Evolutionary conservation across 2,888 invertebrate species (phyloP), one percentile per base, ranked within the genome.

Genomic region (Cheilosia urbana): DNA sequence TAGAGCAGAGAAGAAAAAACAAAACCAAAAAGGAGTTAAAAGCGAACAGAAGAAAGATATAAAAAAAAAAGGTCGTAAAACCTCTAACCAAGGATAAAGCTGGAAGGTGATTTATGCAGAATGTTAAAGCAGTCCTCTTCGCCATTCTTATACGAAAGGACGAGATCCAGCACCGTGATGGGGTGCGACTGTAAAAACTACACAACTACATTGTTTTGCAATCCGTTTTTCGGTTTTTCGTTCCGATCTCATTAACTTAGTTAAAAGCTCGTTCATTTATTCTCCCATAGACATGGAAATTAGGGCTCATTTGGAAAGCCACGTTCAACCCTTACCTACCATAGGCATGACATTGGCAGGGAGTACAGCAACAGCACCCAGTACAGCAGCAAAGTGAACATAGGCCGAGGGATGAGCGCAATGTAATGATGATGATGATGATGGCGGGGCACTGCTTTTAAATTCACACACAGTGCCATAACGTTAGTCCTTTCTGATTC

Each of bases 191-290:
- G 47, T 9, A 72, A 77, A 66, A 55, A 83, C 65, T 73, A 65
- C 13, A 73, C 71, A 75, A 80, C 69, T 80, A 75, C 71, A 84
- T 75, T 65, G 69, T 71, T 84, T 65, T 71, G 80, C 75, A 84
- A 84, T 80, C 84, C 84, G 79, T 84, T 84, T 57, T 84, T 79
- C 63, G 83, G 83, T 53, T 75, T 75, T 75, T 84, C 84, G 60
- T 84, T 84, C 79, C 84, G 79, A 84, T 84, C 80, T 84, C 84
- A 84, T 84, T 84, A 84, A 84, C 84, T 84, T 80, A 80, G 84
- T 84, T 84, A 84, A 84, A 84, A 80, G 75, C 75, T 79, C 80
- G 65, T 84, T 79, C 84, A 80, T 84, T 80, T 75, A 84, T 80
- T 84, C 69, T 79, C n/a, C 69, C 79, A 84, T 79, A 79, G 84